Conservation (phyloP, 2,113 vertebrate genomes). For the Eira barbara region DNA sequence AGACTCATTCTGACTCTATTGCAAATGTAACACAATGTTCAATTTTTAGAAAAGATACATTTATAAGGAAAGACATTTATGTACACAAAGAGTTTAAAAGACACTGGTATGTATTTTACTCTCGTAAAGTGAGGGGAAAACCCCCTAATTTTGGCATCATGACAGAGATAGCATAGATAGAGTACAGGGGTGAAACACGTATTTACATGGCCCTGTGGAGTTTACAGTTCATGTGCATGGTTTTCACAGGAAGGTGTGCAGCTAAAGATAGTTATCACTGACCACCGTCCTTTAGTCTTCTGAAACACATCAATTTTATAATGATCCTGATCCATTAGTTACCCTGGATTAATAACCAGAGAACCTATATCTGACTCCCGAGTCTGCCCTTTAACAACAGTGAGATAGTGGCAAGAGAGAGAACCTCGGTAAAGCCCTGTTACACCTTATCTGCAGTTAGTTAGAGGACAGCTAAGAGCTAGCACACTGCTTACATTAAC, state of each 20-base stretch:
- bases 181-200: background rate
- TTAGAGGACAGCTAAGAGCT: background rate
- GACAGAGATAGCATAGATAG: background rate
- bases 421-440: background rate
- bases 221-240: background rate
- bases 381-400: background rate
- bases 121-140: background rate
- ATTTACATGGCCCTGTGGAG: too few species aligned
- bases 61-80: background rate
- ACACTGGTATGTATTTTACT: background rate
- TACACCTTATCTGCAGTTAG: too few species aligned
- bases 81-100: background rate
- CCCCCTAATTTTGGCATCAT: background rate
- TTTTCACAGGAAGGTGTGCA: background rate
- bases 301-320: background rate
- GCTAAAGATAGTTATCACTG: background rate
- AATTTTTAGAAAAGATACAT: background rate
- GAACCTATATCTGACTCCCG: background rate
- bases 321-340: too few species aligned
- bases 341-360: background rate
- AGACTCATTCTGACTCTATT: background rate
- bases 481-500: background rate
- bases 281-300: background rate
- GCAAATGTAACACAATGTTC: background rate
- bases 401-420: background rate